Percentiles rank a stretch among this genome's conserved stretches.
Evolutionary conservation across 2,797 vertebrate species (phyloP).

Genomic region (Sebastes miniatus): DNA sequence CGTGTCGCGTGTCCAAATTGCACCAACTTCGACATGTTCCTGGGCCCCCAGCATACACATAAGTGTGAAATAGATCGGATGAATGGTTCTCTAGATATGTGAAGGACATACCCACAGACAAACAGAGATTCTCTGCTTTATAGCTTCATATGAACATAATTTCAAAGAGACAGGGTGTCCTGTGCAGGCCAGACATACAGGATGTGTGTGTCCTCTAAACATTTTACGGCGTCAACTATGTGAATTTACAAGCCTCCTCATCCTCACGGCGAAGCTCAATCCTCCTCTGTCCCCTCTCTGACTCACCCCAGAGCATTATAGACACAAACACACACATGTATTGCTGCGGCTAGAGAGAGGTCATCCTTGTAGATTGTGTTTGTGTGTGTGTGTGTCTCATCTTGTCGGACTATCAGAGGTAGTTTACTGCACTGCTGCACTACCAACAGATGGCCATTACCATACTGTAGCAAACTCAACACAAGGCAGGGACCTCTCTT

Average conservation of each 20-base stretch:
- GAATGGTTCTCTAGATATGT: not conserved
- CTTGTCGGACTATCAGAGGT: constrained; percentile 72
- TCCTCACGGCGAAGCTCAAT: constrained; percentile 14
- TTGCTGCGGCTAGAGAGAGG: constrained; percentile 13
- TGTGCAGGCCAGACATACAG: not conserved
- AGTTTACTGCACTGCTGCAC: constrained; percentile 77
- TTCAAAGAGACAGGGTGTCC: not conserved
- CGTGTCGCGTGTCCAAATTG: not conserved
- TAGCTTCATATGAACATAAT: not conserved
- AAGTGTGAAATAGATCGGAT: not conserved
- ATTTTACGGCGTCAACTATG: constrained; percentile 11
- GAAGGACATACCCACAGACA: not conserved
- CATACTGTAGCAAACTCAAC: constrained; percentile 64
- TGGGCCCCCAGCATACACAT: not conserved
- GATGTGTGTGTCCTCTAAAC: constrained; percentile 26
- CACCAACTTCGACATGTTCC: not conserved
- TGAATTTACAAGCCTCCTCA: constrained; percentile 19
- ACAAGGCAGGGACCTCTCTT: constrained; percentile 41
- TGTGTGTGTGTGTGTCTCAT: constrained; percentile 25
- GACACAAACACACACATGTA: constrained; percentile 13
- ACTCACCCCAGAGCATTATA: constrained; percentile 40
- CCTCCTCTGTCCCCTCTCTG: constrained; percentile 27
- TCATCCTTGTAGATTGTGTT: constrained; percentile 16
- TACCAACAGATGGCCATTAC: constrained; percentile 77
- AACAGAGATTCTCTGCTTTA: not conserved